Conservation (phyloP, 2,888 invertebrate species). For the Melipona bicolor region DNA sequence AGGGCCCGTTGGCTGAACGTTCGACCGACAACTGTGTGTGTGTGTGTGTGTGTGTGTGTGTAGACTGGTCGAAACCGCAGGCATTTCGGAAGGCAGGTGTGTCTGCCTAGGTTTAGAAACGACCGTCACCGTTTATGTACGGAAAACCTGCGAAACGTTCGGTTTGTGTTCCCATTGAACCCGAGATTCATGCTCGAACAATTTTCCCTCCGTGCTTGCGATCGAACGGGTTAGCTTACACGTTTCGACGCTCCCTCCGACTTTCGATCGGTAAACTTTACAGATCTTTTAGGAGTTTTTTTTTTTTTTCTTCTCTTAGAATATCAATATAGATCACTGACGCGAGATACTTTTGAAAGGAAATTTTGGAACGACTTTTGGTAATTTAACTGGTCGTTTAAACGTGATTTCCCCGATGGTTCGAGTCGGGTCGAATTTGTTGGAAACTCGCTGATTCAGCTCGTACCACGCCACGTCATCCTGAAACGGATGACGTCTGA, state of each 20-base stretch:
- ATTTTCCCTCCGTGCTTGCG: slow-evolving; percentile 20
- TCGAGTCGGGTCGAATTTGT: background rate
- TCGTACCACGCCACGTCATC: background rate
- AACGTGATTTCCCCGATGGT: background rate
- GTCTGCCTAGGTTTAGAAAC: slow-evolving; percentile 38
- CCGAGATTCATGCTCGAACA: slow-evolving; percentile 36
- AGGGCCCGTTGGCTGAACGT: slow-evolving; percentile 20
- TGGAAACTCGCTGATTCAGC: background rate
- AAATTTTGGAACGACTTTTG: background rate
- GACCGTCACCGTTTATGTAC: slow-evolving; percentile 41
- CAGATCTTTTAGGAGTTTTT: background rate
- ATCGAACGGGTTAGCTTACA: slow-evolving; percentile 21
- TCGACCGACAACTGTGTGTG: slow-evolving; percentile 5
- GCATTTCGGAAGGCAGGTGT: slow-evolving; percentile 61
- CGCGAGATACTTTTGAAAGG: background rate
- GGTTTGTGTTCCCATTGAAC: slow-evolving; percentile 30
- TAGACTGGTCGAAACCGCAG: slow-evolving; percentile 55
- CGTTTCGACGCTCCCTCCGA: background rate
- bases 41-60: no score
- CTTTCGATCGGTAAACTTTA: background rate
- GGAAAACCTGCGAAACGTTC: slow-evolving; percentile 46
- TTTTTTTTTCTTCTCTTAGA: no score
- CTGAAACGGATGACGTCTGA: background rate
- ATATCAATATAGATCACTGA: background rate
- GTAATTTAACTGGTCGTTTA: background rate